A percentile compares a stretch with the other conserved stretches of the same genome.
phyloP scores from a whole-genome alignment of 2,797 vertebrate species.

The Simalia tracyae region DNA sequence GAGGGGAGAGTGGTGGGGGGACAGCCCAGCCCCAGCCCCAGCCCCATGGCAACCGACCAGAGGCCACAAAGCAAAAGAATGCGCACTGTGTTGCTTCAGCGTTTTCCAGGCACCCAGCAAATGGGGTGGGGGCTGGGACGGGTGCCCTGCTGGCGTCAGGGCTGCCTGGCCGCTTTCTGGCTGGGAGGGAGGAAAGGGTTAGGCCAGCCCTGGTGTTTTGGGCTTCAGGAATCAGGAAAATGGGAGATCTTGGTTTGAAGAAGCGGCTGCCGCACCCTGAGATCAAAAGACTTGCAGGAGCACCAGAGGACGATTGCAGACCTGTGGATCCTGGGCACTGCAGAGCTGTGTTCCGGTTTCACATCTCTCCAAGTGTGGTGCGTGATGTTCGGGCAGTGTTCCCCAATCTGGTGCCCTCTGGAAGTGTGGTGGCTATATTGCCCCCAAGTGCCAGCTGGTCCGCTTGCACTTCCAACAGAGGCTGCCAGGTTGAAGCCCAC shows the following conservation, averaged over 20 bases:
- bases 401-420: not conserved
- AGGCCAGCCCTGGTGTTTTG: not conserved
- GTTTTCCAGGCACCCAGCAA: conserved; percentile 46
- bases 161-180: not conserved
- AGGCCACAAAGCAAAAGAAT: conserved; percentile 63
- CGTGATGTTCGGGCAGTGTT: not conserved
- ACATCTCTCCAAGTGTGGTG: not conserved
- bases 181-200: not conserved
- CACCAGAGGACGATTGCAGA: not conserved
- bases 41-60: conserved; percentile 66
- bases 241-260: not conserved
- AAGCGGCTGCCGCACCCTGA: not conserved
- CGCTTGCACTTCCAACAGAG: not conserved
- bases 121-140: conserved; percentile 54
- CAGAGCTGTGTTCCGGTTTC: not conserved
- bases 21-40: not conserved
- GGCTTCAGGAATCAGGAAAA: not conserved
- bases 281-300: not conserved
- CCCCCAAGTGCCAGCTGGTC: not conserved
- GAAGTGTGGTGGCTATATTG: not conserved
- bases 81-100: conserved; percentile 69
- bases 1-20: not conserved
- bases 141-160: not conserved
- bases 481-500: not conserved
- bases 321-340: not conserved